A percentile compares a stretch with the other conserved stretches of the same genome.
phyloP scores from a whole-genome alignment of 1,140 invertebrate species.

The Gyrodactylus salaris region DNA sequence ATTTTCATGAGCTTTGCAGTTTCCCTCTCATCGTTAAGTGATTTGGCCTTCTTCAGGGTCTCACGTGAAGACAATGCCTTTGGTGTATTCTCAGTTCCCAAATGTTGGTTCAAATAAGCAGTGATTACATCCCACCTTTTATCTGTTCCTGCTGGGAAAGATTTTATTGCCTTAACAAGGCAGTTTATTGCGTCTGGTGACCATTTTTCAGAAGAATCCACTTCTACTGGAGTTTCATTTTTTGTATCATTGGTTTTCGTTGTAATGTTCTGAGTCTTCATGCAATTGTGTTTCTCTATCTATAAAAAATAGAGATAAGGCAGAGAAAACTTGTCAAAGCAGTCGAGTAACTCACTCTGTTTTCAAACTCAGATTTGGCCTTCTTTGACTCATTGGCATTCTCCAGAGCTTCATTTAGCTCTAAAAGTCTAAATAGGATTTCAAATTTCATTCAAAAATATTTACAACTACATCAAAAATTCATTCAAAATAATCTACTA shows the following conservation, averaged over 20 bases:
- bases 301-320: not conserved
- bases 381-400: not conserved
- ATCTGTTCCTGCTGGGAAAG: not conserved
- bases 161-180: constrained; percentile 6
- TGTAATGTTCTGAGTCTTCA: not conserved
- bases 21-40: not conserved
- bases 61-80: not conserved
- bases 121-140: not conserved
- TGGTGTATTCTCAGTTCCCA: not conserved
- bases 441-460: no score
- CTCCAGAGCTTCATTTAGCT: not conserved
- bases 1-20: not conserved
- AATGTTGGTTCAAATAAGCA: not conserved
- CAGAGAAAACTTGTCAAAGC: no score
- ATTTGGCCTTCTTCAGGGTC: not conserved
- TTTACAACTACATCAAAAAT: no score
- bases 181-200: not conserved
- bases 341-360: not conserved
- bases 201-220: not conserved
- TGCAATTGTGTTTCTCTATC: not conserved
- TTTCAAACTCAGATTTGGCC: not conserved
- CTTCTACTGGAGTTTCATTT: not conserved
- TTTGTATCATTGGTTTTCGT: not conserved
- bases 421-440: not conserved
- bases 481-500: no score